Evolutionary conservation across 2,888 invertebrate genomes (phyloP), one percentile per base, ranked within the genome.

Genomic region (Brachynemurus nebulosus): DNA sequence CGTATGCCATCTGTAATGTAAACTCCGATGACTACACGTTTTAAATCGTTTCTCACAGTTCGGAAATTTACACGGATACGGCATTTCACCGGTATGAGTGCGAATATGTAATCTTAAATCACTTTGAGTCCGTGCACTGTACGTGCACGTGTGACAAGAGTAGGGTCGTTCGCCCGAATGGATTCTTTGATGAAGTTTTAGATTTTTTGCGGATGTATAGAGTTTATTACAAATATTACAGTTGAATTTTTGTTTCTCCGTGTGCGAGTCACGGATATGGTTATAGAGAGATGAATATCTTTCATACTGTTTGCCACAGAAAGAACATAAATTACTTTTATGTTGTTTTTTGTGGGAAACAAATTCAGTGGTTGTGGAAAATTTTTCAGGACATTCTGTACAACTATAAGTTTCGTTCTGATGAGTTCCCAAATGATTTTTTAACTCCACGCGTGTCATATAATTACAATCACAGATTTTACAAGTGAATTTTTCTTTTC

Each of bases 1-100:
- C 7, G 66, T 66, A 49, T 67, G 67, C 4, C 64, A 64, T 39
- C 66, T 51, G 27, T 66, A 52, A 46, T 67, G 67, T 21, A 51
- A 51, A 38, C 53, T 54, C 30, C 54, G 48, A 42, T 54, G 52
- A 44, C 51, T 53, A 5, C 52, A 51, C 11, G 52, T 53, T 40
- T 52, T 53, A 47, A 55, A 56, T 25, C 47, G 46, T 40, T 49
- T 47, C 16, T 49, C 50, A 42, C 56, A 56, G 39, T 52, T 52
- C 8, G 50, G 48, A 46, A 54, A 53, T 6, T 50, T 51, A 39
- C 56, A 56, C 47, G 51, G 52, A 39, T 54, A 54, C 6, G 52
- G 54, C 38, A 52, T 48, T 37, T 51, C 56, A 39, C 52, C 48
- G 2, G 54, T 55, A 41, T 58, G 58, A 20, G 49, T 55, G 18